Evolutionary conservation across 2,888 invertebrate genomes (phyloP).

Genomic region (Tribolium freemani): DNA sequence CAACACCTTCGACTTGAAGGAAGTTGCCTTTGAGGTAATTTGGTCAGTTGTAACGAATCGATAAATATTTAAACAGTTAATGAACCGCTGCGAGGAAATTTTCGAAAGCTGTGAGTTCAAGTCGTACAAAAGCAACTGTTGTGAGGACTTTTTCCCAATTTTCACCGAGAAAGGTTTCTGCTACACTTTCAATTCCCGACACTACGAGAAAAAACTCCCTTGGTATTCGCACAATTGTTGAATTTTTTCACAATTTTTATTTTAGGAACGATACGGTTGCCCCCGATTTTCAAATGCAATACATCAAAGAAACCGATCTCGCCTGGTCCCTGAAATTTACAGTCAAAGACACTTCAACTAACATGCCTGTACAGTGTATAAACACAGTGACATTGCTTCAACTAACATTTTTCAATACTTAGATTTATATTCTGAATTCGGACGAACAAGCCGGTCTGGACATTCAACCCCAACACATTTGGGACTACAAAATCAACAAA

Average conservation of each 20-base stretch:
- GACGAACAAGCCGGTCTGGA: slow-evolving; percentile 81
- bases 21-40: slow-evolving; percentile 16
- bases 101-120: slow-evolving; percentile 78
- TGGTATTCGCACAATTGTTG: slow-evolving; percentile 64
- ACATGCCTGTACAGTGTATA: slow-evolving; percentile 54
- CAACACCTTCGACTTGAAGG: slow-evolving; percentile 5
- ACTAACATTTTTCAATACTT: slow-evolving; percentile 53
- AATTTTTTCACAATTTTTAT: slow-evolving; percentile 14
- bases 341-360: slow-evolving; percentile 51
- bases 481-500: slow-evolving; percentile 75
- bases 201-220: slow-evolving; percentile 69
- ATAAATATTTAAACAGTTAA: slow-evolving; percentile 67
- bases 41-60: neutral
- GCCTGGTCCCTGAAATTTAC: slow-evolving; percentile 75
- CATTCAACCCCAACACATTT: slow-evolving; percentile 78
- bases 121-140: slow-evolving; percentile 76
- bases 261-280: slow-evolving; percentile 67
- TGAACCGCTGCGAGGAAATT: slow-evolving; percentile 74
- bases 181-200: slow-evolving; percentile 78
- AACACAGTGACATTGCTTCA: slow-evolving; percentile 45
- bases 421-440: slow-evolving; percentile 78
- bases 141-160: slow-evolving; percentile 76
- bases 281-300: slow-evolving; percentile 69
- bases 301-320: slow-evolving; percentile 77
- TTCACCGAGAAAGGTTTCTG: slow-evolving; percentile 84